A percentile compares a stretch with the other conserved stretches of the same genome.
Conservation (phyloP, 2,113 vertebrate species). For the Nyctereutes procyonoides region DNA sequence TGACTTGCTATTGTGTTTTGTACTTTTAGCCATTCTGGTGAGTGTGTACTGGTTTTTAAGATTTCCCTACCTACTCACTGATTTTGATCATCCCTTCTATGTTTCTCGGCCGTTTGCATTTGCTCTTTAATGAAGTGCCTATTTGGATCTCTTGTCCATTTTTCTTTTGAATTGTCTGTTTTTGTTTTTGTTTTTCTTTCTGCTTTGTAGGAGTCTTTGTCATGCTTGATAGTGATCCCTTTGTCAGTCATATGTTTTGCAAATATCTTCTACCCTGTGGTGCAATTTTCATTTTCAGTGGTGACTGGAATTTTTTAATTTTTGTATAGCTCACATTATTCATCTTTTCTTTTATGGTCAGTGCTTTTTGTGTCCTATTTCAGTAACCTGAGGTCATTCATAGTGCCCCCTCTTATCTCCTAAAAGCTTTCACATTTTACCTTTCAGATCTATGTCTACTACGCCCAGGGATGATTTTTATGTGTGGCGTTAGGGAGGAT, state of each 20-base stretch:
- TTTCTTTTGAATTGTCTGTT: background rate
- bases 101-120: background rate
- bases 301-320: background rate
- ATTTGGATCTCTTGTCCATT: background rate
- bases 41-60: background rate
- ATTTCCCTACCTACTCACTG: background rate
- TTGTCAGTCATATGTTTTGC: background rate
- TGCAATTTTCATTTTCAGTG: background rate
- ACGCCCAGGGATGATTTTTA: background rate
- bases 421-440: background rate
- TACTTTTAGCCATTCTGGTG: background rate
- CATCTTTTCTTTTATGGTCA: background rate
- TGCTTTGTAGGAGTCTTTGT: background rate
- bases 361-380: background rate
- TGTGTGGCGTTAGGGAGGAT: background rate
- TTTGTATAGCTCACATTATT: background rate
- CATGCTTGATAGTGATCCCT: background rate
- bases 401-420: background rate
- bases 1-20: background rate
- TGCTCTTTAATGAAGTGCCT: background rate
- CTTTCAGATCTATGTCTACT: background rate
- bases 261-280: background rate
- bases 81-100: background rate
- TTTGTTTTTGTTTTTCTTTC: background rate
- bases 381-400: background rate